These are phyloP conservation scores for Fundulus diaphanus DNA, from an alignment of 2,797 vertebrate species.

Conservation along the genomic window DNA sequence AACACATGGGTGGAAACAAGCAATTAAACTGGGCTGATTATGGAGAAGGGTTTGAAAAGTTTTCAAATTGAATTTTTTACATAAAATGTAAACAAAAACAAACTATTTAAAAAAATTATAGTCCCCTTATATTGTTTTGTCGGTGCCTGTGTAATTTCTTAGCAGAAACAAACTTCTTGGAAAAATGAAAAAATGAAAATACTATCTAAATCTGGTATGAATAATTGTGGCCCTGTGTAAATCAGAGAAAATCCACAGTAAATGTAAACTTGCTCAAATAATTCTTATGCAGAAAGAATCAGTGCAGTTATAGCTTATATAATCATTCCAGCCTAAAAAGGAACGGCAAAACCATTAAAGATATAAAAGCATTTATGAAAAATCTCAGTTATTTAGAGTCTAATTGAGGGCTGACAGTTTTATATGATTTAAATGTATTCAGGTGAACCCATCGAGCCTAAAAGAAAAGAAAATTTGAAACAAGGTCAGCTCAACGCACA, in stretches of 20 bases:
- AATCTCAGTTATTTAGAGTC: neutral
- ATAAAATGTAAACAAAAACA: neutral
- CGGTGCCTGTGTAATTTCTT: too few species aligned
- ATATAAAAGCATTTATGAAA: neutral
- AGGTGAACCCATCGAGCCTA: neutral
- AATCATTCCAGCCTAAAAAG: neutral
- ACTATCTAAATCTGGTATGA: too few species aligned
- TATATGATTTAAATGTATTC: neutral
- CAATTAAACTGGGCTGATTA: neutral
- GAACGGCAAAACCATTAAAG: neutral
- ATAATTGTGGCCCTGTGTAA: too few species aligned
- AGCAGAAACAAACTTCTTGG: too few species aligned
- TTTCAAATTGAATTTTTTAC: neutral
- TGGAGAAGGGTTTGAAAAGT: neutral
- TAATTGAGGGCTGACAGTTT: neutral
- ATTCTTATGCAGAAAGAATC: too few species aligned
- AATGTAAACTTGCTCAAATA: too few species aligned
- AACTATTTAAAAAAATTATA: neutral
- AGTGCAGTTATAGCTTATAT: neutral
- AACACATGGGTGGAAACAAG: neutral
- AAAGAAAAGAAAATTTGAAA: neutral
- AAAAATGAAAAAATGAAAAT: neutral
- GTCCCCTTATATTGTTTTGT: too few species aligned
- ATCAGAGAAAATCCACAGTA: too few species aligned
- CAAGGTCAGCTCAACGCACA: neutral